A percentile compares a stretch with the other conserved stretches of the same genome.
Conservation (phyloP, 2,113 vertebrate species). For the Xenopus laevis region DNA sequence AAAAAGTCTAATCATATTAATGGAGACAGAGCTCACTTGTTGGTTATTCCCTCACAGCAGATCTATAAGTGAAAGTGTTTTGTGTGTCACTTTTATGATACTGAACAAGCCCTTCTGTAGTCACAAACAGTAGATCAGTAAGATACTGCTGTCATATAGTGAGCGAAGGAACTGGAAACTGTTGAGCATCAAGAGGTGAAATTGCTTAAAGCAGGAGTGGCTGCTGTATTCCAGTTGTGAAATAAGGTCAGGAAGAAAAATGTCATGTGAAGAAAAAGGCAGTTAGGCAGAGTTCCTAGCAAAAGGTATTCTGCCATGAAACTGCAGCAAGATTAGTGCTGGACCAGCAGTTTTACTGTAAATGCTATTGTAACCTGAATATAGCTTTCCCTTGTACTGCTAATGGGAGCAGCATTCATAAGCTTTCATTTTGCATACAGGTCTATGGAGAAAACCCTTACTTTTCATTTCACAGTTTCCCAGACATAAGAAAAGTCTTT, state of each 20-base stretch:
- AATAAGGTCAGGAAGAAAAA: conserved; percentile 39
- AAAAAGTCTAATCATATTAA: not conserved
- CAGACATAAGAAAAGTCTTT: too few species aligned
- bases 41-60: not conserved
- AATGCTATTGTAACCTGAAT: conserved; percentile 15
- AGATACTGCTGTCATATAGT: conserved; percentile 7
- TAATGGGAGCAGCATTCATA: conserved; percentile 38
- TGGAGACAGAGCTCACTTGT: not conserved
- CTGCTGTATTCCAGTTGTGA: conserved; percentile 29
- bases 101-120: conserved; percentile 1
- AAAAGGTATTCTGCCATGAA: conserved; percentile 18
- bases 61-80: not conserved
- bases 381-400: conserved; percentile 53
- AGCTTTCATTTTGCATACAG: not conserved
- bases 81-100: conserved; percentile 15
- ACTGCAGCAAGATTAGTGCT: conserved; percentile 7
- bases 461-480: not conserved
- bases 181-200: conserved; percentile 32
- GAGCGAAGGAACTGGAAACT: conserved; percentile 12
- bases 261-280: not conserved
- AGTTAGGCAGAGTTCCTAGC: conserved; percentile 1
- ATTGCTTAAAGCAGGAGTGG: conserved; percentile 15
- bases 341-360: conserved; percentile 27
- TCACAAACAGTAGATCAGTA: not conserved
- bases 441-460: not conserved